Evolutionary conservation across 1,140 invertebrate genomes (phyloP).

Genomic region (Charaxes varanes): DNA sequence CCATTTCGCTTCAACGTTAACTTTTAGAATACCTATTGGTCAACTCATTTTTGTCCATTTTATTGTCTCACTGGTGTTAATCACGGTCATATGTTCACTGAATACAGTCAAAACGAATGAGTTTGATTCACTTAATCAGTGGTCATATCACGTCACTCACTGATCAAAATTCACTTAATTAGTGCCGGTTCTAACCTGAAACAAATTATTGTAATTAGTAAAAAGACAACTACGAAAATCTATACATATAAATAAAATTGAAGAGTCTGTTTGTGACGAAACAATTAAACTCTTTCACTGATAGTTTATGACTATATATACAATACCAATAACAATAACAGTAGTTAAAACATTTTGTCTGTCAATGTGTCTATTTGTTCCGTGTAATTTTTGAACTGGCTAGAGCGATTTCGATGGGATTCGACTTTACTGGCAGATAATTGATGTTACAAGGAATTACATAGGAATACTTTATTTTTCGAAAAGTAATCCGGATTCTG

Average conservation of each 20-base stretch:
- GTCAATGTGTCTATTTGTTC: no score
- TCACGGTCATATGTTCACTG: conserved; percentile 6
- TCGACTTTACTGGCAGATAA: no score
- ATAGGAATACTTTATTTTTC: no score
- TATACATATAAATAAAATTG: neutral
- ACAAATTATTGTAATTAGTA: conserved; percentile 14
- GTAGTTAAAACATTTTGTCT: no score
- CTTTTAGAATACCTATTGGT: conserved; percentile 6
- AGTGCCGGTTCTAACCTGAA: conserved; percentile 17
- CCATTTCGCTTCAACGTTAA: conserved; percentile 33
- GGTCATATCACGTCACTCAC: conserved; percentile 28
- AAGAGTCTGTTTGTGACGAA: no score
- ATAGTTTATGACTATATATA: no score
- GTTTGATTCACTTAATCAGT: conserved; percentile 11
- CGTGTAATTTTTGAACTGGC: no score
- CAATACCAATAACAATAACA: no score
- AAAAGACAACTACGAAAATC: neutral
- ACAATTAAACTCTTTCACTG: no score
- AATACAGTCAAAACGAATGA: conserved; percentile 12
- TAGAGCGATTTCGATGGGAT: no score
- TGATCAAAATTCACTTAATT: conserved; percentile 6
- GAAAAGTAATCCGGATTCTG: no score
- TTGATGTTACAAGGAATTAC: no score
- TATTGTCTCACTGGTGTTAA: conserved; percentile 15
- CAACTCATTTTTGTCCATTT: conserved; percentile 35